Conservation (phyloP, 1,140 invertebrate genomes). For the Cylas formicarius region DNA sequence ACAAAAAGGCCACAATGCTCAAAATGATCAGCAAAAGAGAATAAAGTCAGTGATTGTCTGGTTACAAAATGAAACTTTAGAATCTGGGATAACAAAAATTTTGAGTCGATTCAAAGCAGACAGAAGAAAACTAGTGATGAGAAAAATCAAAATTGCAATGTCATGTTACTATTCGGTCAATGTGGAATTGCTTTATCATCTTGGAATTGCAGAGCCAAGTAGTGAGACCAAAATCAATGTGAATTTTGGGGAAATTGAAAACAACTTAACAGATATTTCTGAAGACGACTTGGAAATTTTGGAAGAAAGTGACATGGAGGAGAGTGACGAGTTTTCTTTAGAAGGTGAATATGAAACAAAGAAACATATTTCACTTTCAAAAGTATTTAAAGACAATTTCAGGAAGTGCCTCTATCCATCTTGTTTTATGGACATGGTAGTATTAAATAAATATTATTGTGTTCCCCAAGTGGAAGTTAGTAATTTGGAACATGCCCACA, state of each 20-base stretch:
- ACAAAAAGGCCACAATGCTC: conserved; percentile 49
- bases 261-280: too few relatives aligned
- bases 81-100: conserved; percentile 61
- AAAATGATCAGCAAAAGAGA: conserved; percentile 50
- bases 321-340: conserved; percentile 15
- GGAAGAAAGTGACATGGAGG: conserved; percentile 2
- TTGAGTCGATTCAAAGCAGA: conserved; percentile 51
- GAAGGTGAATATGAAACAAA: conserved; percentile 25
- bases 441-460: conserved; percentile 57
- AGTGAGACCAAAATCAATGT: conserved; percentile 16
- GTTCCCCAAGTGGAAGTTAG: conserved; percentile 68
- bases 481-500: conserved; percentile 49
- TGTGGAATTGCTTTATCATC: conserved; percentile 50
- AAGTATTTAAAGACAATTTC: conserved; percentile 58
- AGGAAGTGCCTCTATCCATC: conserved; percentile 50
- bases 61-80: conserved; percentile 60
- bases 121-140: conserved; percentile 46
- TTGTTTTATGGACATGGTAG: conserved; percentile 60
- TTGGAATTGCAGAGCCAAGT: conserved; percentile 44
- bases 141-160: conserved; percentile 54
- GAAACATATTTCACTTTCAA: conserved; percentile 44
- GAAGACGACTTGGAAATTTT: conserved; percentile 6
- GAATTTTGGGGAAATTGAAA: conserved; percentile 11
- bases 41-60: conserved; percentile 66
- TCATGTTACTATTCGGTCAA: conserved; percentile 53